Percentiles rank a stretch among this genome's conserved stretches.
phyloP scores from a whole-genome alignment of 2,888 invertebrate genomes.

The Phragmatobia fuliginosa region DNA sequence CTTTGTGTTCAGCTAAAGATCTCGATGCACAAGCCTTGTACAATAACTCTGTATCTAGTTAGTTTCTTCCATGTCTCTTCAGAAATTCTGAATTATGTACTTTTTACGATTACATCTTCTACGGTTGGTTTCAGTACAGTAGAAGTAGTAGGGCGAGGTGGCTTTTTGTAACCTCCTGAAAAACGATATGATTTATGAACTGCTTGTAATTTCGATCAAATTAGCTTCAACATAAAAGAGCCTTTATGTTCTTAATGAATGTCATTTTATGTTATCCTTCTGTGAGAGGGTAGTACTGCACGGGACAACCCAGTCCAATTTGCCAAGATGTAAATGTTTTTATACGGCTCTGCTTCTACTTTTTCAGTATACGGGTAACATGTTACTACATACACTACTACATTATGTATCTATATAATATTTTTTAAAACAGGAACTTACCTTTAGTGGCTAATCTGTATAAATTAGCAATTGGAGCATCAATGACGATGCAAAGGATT shows the following conservation, averaged over 20 bases:
- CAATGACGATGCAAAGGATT: slow-evolving; percentile 63
- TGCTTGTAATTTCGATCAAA: not conserved
- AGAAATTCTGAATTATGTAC: not conserved
- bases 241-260: no score
- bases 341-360: no score
- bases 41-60: not conserved
- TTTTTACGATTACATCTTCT: not conserved
- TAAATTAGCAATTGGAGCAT: slow-evolving; percentile 71
- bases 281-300: no score
- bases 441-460: slow-evolving; percentile 67
- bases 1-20: not conserved
- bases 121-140: not conserved
- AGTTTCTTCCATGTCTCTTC: not conserved
- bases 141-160: not conserved
- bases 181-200: not conserved
- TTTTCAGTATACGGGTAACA: not conserved
- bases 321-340: not conserved
- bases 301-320: no score
- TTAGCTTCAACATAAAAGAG: no score
- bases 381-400: no score
- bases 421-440: slow-evolving; percentile 31
- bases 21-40: not conserved
- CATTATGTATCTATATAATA: not conserved
- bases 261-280: no score
- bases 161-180: not conserved